A percentile compares a stretch with the other conserved stretches of the same genome.
Evolutionary conservation across 2,797 vertebrate genomes (phyloP).

Genomic region (Onychomys arenicola): DNA sequence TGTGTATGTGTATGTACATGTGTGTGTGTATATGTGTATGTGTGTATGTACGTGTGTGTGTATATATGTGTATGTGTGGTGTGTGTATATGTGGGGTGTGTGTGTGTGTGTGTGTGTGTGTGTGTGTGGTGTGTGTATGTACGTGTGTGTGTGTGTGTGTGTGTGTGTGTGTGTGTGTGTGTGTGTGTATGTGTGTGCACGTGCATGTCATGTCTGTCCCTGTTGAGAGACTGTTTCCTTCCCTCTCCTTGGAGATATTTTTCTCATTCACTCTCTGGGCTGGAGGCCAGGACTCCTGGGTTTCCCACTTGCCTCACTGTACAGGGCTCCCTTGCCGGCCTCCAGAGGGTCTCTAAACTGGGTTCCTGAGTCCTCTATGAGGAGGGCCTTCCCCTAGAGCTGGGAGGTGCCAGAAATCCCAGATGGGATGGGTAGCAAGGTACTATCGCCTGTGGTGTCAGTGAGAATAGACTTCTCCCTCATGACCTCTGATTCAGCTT

Average conservation of each 20-base stretch:
- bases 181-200: background rate
- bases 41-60: no score
- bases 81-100: no score
- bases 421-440: constrained; percentile 43
- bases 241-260: constrained; percentile 64
- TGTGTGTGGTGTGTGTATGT: no score
- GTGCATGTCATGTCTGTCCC: background rate
- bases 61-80: background rate
- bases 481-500: constrained; percentile 63
- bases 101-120: no score
- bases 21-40: no score
- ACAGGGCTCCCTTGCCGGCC: constrained; percentile 61
- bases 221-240: constrained; percentile 26
- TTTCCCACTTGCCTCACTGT: constrained; percentile 72
- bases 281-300: constrained; percentile 75
- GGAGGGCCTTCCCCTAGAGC: constrained; percentile 60
- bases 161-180: background rate
- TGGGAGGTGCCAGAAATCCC: constrained; percentile 65
- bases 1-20: no score
- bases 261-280: constrained; percentile 72
- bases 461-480: background rate
- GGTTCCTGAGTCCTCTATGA: constrained; percentile 64
- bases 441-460: background rate
- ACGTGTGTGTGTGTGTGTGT: background rate
- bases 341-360: constrained; percentile 72